Evolutionary conservation across 2,888 invertebrate species (phyloP), one percentile per base, ranked within the genome.

Genomic region (Scaptomyza tumidula): DNA sequence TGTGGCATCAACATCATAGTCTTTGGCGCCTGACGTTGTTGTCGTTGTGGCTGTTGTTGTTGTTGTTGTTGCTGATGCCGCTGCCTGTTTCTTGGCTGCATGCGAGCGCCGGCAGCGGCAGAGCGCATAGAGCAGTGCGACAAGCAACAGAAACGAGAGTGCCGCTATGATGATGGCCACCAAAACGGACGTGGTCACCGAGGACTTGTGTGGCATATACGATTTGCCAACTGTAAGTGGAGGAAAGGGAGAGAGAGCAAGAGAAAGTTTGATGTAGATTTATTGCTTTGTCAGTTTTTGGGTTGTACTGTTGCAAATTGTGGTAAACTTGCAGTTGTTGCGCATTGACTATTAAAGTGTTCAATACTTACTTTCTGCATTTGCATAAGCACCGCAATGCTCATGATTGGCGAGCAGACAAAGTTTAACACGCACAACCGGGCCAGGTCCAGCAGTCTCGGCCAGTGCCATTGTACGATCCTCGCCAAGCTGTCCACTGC

Each of bases 381-480:
- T 96, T 0, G 95, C 94, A 90, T 96, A 96, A 54, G 96, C 96
- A 27, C 97, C 96, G 92, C 97, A 97, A 77, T 96, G 95, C 56
- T 96, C 96, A 55, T 95, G 95, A 90, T 96, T 96, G 39, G 95
- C 94, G 81, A 95, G 94, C 45, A 98, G 93, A 86, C 98, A 98
- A 33, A 98, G 93, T 81, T 96, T 96, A 16, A 97, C 95, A 54
- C 97, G 93, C 52, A 98, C 94, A 73, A 95, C 93, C 0, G 95
- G 94, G 4, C 88, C 89, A 1, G 89, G 90, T 6, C 83, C 83
- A 4, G 90, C 86, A 0, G 90, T 91, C 89, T 93, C 93, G 31
- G 95, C 95, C 80, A 95, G 94, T 2, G 93, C 93, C 59, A 94
- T 92, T 0, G 94, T 93, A 29, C 94, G 93, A 56, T 94, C 94